A percentile compares a stretch with the other conserved stretches of the same genome.
phyloP scores from a whole-genome alignment of 2,888 invertebrate genomes.

The Copidosoma aretas region DNA sequence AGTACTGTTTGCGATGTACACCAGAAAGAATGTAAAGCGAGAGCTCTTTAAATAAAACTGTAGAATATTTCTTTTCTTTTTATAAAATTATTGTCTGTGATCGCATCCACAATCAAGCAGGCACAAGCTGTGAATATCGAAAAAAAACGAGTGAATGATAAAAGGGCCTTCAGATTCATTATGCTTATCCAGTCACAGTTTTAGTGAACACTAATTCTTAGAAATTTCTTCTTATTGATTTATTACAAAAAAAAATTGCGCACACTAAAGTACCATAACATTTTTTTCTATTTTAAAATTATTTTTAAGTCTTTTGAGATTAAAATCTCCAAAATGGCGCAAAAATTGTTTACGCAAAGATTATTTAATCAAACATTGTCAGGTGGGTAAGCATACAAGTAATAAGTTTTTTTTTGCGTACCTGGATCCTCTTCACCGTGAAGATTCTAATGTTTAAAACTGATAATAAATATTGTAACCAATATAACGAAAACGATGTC shows the following conservation, averaged over 20 bases:
- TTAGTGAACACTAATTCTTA: too few relatives aligned
- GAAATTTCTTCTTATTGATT: too few relatives aligned
- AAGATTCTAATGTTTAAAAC: constrained; percentile 34
- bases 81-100: constrained; percentile 43
- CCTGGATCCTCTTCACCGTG: constrained; percentile 33
- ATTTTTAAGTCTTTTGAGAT: too few relatives aligned
- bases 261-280: too few relatives aligned
- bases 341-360: not conserved
- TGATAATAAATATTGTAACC: constrained; percentile 44
- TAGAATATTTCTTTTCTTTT: constrained; percentile 49
- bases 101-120: constrained; percentile 18
- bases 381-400: too few relatives aligned
- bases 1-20: constrained; percentile 24
- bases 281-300: too few relatives aligned
- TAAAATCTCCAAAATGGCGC: too few relatives aligned
- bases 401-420: too few relatives aligned
- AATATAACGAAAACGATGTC: constrained; percentile 40
- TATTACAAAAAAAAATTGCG: too few relatives aligned
- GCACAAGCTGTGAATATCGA: constrained; percentile 42
- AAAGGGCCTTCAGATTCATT: constrained; percentile 29
- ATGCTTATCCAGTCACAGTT: not conserved
- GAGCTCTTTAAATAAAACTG: constrained; percentile 27
- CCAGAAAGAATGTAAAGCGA: constrained; percentile 33
- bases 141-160: constrained; percentile 36
- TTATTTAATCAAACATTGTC: too few relatives aligned